A percentile compares a stretch with the other conserved stretches of the same genome.
Conservation (phyloP, 1,140 invertebrate species). For the Cataglyphis hispanica region DNA sequence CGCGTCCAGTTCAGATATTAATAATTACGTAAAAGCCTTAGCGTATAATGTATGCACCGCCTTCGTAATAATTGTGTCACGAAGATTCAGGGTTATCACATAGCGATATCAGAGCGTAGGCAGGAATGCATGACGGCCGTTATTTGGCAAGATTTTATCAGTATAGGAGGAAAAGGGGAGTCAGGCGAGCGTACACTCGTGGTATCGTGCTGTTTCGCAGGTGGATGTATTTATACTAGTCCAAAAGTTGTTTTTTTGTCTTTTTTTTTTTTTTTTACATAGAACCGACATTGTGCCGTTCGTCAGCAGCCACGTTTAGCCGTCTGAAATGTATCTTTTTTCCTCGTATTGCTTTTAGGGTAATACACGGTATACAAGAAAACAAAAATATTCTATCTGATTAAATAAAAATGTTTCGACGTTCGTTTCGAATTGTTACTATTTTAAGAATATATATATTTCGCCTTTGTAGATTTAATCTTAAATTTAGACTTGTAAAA, state of each 20-base stretch:
- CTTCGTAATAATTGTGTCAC: slow-evolving; percentile 49
- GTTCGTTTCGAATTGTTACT: neutral
- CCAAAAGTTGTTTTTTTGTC: slow-evolving; percentile 59
- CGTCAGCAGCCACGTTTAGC: slow-evolving; percentile 1
- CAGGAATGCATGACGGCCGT: slow-evolving; percentile 9
- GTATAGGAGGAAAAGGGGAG: neutral
- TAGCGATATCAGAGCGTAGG: slow-evolving; percentile 33
- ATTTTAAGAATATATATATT: neutral
- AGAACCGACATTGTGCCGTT: slow-evolving; percentile 40
- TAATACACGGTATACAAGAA: neutral
- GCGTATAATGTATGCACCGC: slow-evolving; percentile 61
- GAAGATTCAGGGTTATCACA: slow-evolving; percentile 59
- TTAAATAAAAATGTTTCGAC: neutral
- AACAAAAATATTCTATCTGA: neutral
- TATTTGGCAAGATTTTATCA: slow-evolving; percentile 14
- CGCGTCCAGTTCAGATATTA: slow-evolving; percentile 82
- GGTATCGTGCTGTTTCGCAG: slow-evolving; percentile 27
- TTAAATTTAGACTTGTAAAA: neutral
- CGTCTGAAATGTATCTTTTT: neutral
- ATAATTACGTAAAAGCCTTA: slow-evolving; percentile 77
- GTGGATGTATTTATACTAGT: slow-evolving; percentile 74
- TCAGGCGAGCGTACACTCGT: neutral
- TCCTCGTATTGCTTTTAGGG: neutral
- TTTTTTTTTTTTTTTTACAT: slow-evolving; percentile 9
- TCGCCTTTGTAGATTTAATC: neutral